Percentiles rank a stretch among this genome's conserved stretches.
phyloP scores from a whole-genome alignment of 2,113 vertebrate genomes.

The Rattus rattus region DNA sequence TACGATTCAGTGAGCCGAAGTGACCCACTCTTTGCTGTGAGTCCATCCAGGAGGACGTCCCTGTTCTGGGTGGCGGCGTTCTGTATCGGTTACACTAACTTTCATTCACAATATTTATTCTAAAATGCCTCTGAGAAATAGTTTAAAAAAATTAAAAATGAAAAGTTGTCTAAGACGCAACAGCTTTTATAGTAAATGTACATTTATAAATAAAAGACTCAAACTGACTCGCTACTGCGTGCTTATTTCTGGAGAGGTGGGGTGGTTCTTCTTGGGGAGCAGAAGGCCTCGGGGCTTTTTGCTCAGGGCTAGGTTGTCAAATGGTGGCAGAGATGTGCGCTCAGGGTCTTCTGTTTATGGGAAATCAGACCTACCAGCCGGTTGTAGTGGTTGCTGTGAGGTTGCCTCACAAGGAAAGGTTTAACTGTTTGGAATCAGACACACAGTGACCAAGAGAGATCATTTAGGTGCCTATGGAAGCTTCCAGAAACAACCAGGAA shows the following conservation, averaged over 20 bases:
- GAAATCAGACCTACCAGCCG: not conserved
- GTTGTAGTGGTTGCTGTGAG: not conserved
- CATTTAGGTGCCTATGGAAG: not conserved
- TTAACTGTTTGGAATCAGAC: not conserved
- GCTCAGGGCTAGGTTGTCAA: not conserved
- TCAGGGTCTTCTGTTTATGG: not conserved
- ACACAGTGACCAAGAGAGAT: not conserved
- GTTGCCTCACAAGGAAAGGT: not conserved
- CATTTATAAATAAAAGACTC: conserved; percentile 99
- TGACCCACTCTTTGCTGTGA: conserved; percentile 74
- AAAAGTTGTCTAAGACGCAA: conserved; percentile 92
- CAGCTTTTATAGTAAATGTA: conserved; percentile 97
- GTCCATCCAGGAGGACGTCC: conserved; percentile 81
- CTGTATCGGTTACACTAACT: conserved; percentile 86
- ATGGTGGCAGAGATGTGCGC: not conserved
- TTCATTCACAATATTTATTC: conserved; percentile 96
- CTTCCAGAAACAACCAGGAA: not conserved
- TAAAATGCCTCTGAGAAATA: conserved; percentile 93
- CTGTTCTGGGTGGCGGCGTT: conserved; percentile 84
- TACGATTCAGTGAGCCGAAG: conserved; percentile 83
- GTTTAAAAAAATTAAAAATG: conserved; percentile 80
- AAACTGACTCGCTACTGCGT: conserved; percentile 81
- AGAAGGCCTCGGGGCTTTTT: not conserved
- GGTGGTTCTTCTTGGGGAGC: not conserved
- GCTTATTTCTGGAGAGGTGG: conserved; percentile 18